Conservation (phyloP, 2,113 vertebrate species). For the Hippopotamus amphibius region DNA sequence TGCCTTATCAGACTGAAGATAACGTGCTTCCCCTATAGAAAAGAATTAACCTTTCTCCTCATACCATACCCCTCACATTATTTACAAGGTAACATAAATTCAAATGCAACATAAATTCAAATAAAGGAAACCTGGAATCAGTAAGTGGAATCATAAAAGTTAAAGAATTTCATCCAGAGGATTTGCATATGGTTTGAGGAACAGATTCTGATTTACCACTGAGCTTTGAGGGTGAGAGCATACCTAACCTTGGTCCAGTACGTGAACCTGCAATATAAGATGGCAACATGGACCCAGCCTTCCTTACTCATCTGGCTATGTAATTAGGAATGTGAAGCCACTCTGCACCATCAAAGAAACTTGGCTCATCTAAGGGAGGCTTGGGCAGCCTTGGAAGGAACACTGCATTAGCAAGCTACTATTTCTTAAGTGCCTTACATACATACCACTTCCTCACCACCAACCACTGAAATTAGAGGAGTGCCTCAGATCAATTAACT, state of each 20-base stretch:
- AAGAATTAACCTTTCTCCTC: neutral
- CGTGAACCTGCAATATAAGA: neutral
- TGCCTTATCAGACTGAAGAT: neutral
- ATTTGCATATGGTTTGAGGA: neutral
- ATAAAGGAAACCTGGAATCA: neutral
- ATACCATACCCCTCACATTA: neutral
- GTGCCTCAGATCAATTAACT: neutral
- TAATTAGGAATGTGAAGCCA: no score
- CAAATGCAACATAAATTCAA: neutral
- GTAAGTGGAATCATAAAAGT: neutral
- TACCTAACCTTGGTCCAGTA: neutral
- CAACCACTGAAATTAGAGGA: neutral
- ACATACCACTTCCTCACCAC: neutral
- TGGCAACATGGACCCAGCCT: fast-evolving
- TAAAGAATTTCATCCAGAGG: neutral
- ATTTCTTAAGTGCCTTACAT: neutral
- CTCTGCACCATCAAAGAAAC: no score
- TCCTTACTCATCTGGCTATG: neutral
- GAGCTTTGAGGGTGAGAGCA: neutral
- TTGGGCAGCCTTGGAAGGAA: neutral
- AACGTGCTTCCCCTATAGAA: neutral
- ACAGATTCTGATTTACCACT: neutral
- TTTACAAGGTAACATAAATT: neutral
- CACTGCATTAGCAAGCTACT: neutral
- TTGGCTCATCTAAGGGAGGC: neutral